Conservation (phyloP, 30 jellyfish, hydroid and myxozoan species). For the Aurelia sp. region DNA sequence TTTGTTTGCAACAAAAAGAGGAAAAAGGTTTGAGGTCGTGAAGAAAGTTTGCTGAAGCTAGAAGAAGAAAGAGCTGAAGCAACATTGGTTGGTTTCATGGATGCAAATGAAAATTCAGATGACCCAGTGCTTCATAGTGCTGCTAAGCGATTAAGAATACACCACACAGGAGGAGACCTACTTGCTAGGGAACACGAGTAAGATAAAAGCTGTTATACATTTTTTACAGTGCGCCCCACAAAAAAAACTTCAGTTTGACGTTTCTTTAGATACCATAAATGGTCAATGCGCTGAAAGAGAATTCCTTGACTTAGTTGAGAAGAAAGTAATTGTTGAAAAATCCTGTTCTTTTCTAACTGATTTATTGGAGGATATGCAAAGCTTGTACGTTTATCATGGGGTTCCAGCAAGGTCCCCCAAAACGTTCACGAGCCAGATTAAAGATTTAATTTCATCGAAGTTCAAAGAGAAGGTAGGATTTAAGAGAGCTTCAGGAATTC, state of each 20-base stretch:
- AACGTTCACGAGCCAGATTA: slow-evolving; percentile 62
- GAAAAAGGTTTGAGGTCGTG: slow-evolving; percentile 31
- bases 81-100: slow-evolving; percentile 48
- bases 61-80: slow-evolving; percentile 55
- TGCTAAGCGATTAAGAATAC: slow-evolving; percentile 7
- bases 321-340: slow-evolving; percentile 49
- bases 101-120: slow-evolving; percentile 48
- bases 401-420: slow-evolving; percentile 56
- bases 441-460: slow-evolving; percentile 44
- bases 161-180: slow-evolving; percentile 45
- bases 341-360: slow-evolving; percentile 53
- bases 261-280: slow-evolving; percentile 48
- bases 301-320: slow-evolving; percentile 50
- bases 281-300: slow-evolving; percentile 62
- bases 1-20: slow-evolving; percentile 12
- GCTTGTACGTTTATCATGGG: slow-evolving; percentile 57
- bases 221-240: slow-evolving; percentile 47
- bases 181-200: slow-evolving; percentile 57
- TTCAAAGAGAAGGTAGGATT: slow-evolving; percentile 52
- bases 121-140: slow-evolving; percentile 45
- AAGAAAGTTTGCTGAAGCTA: slow-evolving; percentile 46
- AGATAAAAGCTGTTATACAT: slow-evolving; percentile 42
- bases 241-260: slow-evolving; percentile 33
- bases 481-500: slow-evolving; percentile 67
- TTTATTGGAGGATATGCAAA: slow-evolving; percentile 63